Percentiles rank a stretch among this genome's conserved stretches.
Conservation (phyloP, 2,888 invertebrate species). For the Strigamia transsilvanica region DNA sequence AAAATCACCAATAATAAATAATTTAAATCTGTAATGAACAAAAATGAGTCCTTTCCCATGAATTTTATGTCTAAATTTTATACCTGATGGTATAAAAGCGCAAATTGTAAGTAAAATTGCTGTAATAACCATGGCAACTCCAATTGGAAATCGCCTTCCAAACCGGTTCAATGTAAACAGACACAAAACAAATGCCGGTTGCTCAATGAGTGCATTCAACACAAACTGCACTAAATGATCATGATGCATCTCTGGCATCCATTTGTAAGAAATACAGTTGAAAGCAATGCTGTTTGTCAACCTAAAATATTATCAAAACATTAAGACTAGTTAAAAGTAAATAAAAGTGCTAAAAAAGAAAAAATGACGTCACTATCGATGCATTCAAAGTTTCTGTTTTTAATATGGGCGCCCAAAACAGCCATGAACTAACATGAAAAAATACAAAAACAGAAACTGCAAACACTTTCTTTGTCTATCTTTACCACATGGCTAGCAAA, state of each 20-base stretch:
- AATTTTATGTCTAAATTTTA: not conserved
- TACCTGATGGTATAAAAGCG: conserved; percentile 12
- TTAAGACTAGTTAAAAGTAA: not conserved
- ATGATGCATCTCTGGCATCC: conserved; percentile 12
- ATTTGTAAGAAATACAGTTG: not conserved
- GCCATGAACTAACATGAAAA: too few relatives aligned
- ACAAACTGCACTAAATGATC: conserved; percentile 22
- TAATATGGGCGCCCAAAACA: too few relatives aligned
- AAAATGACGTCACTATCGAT: too few relatives aligned
- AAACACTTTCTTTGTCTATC: too few relatives aligned
- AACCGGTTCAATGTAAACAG: conserved; percentile 46
- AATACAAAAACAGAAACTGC: too few relatives aligned
- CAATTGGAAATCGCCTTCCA: conserved; percentile 42
- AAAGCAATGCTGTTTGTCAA: conserved; percentile 49
- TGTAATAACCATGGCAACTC: not conserved
- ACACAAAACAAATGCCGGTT: conserved; percentile 41
- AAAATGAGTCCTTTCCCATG: not conserved
- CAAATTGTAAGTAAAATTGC: not conserved
- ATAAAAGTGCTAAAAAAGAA: too few relatives aligned
- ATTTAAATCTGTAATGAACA: not conserved
- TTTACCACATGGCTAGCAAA: not conserved
- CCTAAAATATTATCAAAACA: not conserved
- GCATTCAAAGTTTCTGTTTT: too few relatives aligned
- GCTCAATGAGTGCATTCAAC: conserved; percentile 26
- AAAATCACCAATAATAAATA: not conserved